A percentile compares a stretch with the other conserved stretches of the same genome.
Conservation (phyloP, 2,888 invertebrate species). For the Ophion ellenae region DNA sequence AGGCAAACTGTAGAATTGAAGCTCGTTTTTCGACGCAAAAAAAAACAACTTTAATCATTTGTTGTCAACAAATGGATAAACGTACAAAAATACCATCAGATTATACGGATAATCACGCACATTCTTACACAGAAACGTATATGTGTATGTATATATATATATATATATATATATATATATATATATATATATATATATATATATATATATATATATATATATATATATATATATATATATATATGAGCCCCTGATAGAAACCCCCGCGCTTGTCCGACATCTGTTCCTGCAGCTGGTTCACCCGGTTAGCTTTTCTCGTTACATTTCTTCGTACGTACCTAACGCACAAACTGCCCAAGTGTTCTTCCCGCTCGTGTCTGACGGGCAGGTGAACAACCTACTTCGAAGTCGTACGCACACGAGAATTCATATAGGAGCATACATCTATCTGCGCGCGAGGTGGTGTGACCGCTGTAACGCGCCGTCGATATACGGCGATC, state of each 20-base stretch:
- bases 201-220: too few relatives aligned
- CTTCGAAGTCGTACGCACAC: conserved; percentile 43
- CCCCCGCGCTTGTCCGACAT: conserved; percentile 60
- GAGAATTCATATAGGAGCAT: neutral
- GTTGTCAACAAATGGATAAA: too few relatives aligned
- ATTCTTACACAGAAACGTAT: too few relatives aligned
- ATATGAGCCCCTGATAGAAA: conserved; percentile 27
- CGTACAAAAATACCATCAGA: too few relatives aligned
- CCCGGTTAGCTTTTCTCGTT: conserved; percentile 57
- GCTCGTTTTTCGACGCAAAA: too few relatives aligned
- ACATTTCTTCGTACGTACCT: conserved; percentile 49
- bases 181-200: too few relatives aligned
- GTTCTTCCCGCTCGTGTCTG: neutral
- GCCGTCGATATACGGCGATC: conserved; percentile 1
- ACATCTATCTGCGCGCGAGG: conserved; percentile 2
- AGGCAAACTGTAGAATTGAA: too few relatives aligned
- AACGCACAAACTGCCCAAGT: conserved; percentile 28
- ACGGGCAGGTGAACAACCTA: conserved; percentile 64
- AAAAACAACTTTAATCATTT: too few relatives aligned
- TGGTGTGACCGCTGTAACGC: conserved; percentile 27
- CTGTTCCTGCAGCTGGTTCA: conserved; percentile 66
- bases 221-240: too few relatives aligned
- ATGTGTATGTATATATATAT: too few relatives aligned
- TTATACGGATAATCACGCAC: too few relatives aligned
- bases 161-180: too few relatives aligned